These are phyloP conservation scores for Drosophila pallidifrons DNA, from an alignment of 1,140 invertebrate species.

Conservation along the genomic window DNA sequence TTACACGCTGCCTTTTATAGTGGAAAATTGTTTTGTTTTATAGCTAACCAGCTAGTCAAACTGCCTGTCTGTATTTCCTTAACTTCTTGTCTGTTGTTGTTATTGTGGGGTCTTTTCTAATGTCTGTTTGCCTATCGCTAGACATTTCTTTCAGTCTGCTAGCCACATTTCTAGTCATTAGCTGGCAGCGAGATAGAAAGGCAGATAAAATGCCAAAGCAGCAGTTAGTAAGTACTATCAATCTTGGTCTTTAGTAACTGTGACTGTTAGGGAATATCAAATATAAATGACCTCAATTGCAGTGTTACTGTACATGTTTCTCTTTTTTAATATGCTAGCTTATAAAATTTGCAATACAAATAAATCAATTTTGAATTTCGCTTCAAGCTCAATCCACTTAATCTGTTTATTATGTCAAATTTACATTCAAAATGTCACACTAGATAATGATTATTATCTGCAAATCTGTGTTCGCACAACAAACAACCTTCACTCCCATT, in stretches of 20 bases:
- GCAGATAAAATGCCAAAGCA: slow-evolving; percentile 52
- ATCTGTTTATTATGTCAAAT: neutral
- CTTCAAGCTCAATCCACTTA: neutral
- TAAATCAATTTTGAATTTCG: neutral
- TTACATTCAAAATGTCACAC: slow-evolving; percentile 16
- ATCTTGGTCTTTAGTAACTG: slow-evolving; percentile 5
- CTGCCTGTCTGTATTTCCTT: slow-evolving; percentile 36
- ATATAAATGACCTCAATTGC: neutral
- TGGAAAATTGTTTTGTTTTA: slow-evolving; percentile 73
- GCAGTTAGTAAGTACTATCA: slow-evolving; percentile 2
- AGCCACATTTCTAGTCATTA: slow-evolving; percentile 59
- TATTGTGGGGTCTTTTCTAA: slow-evolving; percentile 38
- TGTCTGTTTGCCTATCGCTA: slow-evolving; percentile 41
- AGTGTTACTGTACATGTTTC: neutral
- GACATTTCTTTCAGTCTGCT: slow-evolving; percentile 31
- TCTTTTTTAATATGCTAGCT: neutral
- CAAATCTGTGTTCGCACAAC: slow-evolving; percentile 9
- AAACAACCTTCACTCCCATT: slow-evolving; percentile 49
- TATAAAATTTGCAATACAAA: neutral
- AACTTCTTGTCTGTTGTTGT: slow-evolving; percentile 8
- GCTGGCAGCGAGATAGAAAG: slow-evolving; percentile 53
- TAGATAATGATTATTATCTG: slow-evolving; percentile 18
- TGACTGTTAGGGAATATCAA: neutral
- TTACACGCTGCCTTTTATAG: slow-evolving; percentile 46
- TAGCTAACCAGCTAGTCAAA: slow-evolving; percentile 32